A percentile compares a stretch with the other conserved stretches of the same genome.
Conservation (phyloP, 2,113 vertebrate genomes). For the Brachyistius frenatus region DNA sequence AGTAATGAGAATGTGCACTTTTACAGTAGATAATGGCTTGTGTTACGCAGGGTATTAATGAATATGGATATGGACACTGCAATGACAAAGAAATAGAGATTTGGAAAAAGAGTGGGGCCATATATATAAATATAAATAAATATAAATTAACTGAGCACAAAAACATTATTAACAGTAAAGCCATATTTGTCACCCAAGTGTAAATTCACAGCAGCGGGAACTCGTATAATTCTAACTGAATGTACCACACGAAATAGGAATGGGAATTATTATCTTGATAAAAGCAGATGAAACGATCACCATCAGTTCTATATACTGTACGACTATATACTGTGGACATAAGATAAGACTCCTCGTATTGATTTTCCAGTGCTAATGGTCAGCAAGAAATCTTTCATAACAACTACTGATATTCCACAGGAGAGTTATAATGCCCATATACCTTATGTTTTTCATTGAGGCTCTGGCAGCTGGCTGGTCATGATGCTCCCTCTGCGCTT, state of each 20-base stretch:
- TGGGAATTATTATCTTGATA: slow-evolving; percentile 9
- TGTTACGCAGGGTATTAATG: slow-evolving; percentile 26
- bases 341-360: slow-evolving; percentile 28
- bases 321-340: background rate
- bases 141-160: slow-evolving; percentile 37
- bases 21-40: slow-evolving; percentile 30
- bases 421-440: slow-evolving; percentile 51
- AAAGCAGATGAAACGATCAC: slow-evolving; percentile 10
- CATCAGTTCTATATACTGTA: slow-evolving; percentile 4
- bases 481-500: slow-evolving; percentile 68
- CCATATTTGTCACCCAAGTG: slow-evolving; percentile 2
- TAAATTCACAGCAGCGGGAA: slow-evolving; percentile 19
- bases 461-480: slow-evolving; percentile 65
- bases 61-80: slow-evolving; percentile 35
- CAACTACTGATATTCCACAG: slow-evolving; percentile 36
- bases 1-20: slow-evolving; percentile 18
- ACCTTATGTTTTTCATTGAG: slow-evolving; percentile 47
- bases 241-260: slow-evolving; percentile 14
- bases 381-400: slow-evolving; percentile 36
- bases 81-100: slow-evolving; percentile 17
- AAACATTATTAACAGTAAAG: slow-evolving; percentile 15
- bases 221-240: slow-evolving; percentile 9
- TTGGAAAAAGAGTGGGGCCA: slow-evolving; percentile 10
- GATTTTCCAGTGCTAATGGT: slow-evolving; percentile 31
- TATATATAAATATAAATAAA: background rate